Conservation (phyloP, 2,113 vertebrate species). For the Engystomops pustulosus region DNA sequence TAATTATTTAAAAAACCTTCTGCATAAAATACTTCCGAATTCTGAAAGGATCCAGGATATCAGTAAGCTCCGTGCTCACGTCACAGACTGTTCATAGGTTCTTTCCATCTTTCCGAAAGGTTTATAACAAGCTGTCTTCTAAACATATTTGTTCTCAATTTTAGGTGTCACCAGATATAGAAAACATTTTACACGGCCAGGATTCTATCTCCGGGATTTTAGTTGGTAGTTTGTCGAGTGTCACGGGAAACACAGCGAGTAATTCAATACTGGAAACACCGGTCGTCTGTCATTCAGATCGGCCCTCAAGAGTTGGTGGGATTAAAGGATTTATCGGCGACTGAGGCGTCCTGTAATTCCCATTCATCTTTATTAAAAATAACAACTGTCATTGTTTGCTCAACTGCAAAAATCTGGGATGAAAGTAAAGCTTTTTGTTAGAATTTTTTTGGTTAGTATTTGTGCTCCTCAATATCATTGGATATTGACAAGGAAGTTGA, state of each 20-base stretch:
- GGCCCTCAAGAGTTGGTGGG: neutral
- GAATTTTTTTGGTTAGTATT: no score
- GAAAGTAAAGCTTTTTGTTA: no score
- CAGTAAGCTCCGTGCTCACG: neutral
- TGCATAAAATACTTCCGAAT: no score
- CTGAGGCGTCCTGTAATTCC: constrained; percentile 23
- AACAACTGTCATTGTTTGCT: neutral
- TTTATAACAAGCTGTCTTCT: neutral
- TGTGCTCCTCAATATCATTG: no score
- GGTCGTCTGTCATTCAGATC: constrained; percentile 20
- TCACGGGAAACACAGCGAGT: constrained; percentile 13
- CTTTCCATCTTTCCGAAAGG: neutral
- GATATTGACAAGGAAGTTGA: no score
- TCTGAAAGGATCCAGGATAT: neutral
- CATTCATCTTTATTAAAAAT: constrained; percentile 36
- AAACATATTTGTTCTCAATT: constrained; percentile 20
- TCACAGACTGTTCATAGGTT: neutral
- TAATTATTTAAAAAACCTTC: no score
- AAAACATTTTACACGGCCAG: neutral
- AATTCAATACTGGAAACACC: constrained; percentile 42
- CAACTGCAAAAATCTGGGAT: neutral
- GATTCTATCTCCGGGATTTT: constrained; percentile 7
- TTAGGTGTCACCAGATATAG: neutral
- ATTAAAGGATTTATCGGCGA: constrained; percentile 48
- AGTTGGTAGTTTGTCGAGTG: constrained; percentile 23